Evolutionary conservation across 2,888 invertebrate genomes (phyloP), one percentile per base, ranked within the genome.

Genomic region (Agrilus biguttatus): DNA sequence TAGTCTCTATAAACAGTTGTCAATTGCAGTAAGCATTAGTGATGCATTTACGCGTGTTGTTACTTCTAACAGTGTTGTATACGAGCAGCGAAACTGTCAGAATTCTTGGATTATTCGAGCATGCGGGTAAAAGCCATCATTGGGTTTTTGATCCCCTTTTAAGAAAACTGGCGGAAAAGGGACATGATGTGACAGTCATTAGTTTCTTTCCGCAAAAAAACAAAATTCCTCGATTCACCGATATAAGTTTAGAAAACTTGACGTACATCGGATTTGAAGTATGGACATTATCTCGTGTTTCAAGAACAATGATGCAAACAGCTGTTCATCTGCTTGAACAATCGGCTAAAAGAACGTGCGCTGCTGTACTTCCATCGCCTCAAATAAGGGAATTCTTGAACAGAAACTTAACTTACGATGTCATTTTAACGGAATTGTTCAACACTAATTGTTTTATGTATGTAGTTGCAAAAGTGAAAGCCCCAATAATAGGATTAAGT

Each of bases 61-160:
- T 28, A 2, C 10, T 28, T 28, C 10, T 28, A 28, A 28, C 28
- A 10, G 28, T 28, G 28, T 28, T 28, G 6, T 38, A 23, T n/a
- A 12, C n/a, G 8, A 12, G 10, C 17, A 2, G n/a, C 8, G 39
- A 43, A 13, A 36, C 38, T 36, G 43, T 42, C 33, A 74, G 71
- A 47, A 77, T 83, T 48, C 63, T 84, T 28, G 80, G 73, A 14
- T 62, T 81, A 47, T 80, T 82, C 56, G 76, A 77, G 0, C 80
- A 81, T 53, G 66, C 72, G 3, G 83, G 83, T 2, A 79, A 75
- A 53, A 84, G 83, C 44, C 84, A 85, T 59, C 81, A 79, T 52
- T 66, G 75, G 23, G 76, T 79, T 14, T 78, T 77, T 53, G 68
- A 69, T 52, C 73, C 78, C 0, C 66, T 79, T 42, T 56, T 83